These are phyloP conservation scores for Heteractis magnifica DNA, from an alignment of 92 coral and sea anemone species.

Conservation along the genomic window DNA sequence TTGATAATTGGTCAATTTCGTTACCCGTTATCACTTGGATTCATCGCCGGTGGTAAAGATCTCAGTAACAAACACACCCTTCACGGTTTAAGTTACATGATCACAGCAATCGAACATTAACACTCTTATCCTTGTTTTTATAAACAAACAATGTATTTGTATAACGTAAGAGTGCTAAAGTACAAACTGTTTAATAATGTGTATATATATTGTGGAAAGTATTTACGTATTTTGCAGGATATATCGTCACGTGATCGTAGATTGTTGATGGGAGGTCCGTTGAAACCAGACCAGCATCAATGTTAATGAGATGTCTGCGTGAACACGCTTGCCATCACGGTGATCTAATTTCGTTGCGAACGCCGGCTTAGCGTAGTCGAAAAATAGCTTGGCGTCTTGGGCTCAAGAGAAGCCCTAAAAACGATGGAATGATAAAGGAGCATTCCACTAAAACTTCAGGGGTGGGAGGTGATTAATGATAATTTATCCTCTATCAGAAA, in stretches of 20 bases:
- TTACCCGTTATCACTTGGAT: slow-evolving; percentile 23
- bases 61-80: neutral
- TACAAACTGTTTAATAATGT: neutral
- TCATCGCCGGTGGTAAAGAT: slow-evolving; percentile 24
- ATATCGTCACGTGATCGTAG: neutral
- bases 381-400: no score
- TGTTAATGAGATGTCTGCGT: neutral
- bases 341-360: neutral
- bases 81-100: neutral
- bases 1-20: slow-evolving; percentile 25
- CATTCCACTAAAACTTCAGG: no score
- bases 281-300: neutral
- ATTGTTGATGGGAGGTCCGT: slow-evolving; percentile 8
- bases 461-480: no score
- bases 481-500: no score
- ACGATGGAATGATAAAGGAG: no score
- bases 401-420: no score
- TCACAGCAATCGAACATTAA: slow-evolving; percentile 5
- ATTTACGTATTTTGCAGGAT: neutral
- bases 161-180: neutral
- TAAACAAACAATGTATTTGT: neutral
- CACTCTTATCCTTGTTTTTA: slow-evolving; percentile 5
- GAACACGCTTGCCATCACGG: neutral
- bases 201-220: neutral
- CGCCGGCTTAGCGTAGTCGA: no score